Evolutionary conservation across 2,113 vertebrate species (phyloP).

Genomic region (Sorex araneus): DNA sequence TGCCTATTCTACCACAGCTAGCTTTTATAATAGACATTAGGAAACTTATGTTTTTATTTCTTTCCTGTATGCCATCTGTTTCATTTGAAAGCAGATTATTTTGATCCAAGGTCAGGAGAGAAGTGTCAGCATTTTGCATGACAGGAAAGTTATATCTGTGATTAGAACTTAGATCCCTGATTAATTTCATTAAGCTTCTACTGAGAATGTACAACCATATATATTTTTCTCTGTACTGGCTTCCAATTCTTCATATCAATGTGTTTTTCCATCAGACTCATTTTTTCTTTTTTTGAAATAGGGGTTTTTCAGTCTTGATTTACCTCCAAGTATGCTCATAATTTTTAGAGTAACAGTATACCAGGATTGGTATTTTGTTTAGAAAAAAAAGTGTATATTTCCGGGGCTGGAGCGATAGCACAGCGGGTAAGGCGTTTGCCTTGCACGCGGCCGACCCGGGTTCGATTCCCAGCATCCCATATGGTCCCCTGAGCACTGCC

Average conservation of each 20-base stretch:
- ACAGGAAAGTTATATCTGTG: conserved; percentile 62
- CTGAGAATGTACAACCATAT: conserved; percentile 5
- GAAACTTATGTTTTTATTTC: conserved; percentile 82
- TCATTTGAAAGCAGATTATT: conserved; percentile 88
- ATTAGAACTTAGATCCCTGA: not conserved
- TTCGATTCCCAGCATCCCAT: no score
- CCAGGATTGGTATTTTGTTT: conserved; percentile 56
- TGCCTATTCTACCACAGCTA: conserved; percentile 75
- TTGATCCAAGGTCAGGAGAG: conserved; percentile 85
- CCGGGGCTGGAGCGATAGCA: no score
- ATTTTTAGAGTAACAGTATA: conserved; percentile 46
- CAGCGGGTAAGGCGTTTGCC: no score
- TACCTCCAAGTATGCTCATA: conserved; percentile 68
- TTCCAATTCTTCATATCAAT: conserved; percentile 33
- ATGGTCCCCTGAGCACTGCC: no score
- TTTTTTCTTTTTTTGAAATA: not conserved
- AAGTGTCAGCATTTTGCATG: conserved; percentile 71
- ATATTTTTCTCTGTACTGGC: not conserved
- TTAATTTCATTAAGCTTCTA: conserved; percentile 50
- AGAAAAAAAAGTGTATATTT: conserved; percentile 55
- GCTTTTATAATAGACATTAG: conserved; percentile 74
- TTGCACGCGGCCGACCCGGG: no score
- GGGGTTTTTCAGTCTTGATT: conserved; percentile 78
- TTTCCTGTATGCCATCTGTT: conserved; percentile 85
- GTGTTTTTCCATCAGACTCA: conserved; percentile 18